Percentiles rank a stretch among this genome's conserved stretches.
These are phyloP conservation scores for Furcula furcula DNA, from an alignment of 2,888 invertebrate genomes.

Conservation along the genomic window DNA sequence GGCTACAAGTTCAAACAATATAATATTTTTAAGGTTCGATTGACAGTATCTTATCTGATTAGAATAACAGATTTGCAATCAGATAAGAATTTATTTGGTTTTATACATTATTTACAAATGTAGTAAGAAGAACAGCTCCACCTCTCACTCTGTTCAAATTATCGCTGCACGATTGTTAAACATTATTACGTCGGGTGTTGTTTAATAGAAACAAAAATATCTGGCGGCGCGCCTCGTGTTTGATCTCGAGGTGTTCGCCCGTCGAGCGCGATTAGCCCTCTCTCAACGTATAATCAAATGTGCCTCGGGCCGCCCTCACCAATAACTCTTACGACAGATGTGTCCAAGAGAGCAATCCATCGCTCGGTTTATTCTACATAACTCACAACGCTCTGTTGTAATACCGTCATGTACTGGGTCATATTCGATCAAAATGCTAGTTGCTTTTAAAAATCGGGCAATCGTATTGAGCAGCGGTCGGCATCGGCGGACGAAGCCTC, in stretches of 20 bases:
- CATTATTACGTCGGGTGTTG: slow-evolving; percentile 82
- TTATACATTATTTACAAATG: too few species aligned
- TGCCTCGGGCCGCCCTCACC: slow-evolving; percentile 67
- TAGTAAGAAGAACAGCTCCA: slow-evolving; percentile 44
- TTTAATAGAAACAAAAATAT: slow-evolving; percentile 83
- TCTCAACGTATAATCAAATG: slow-evolving; percentile 81
- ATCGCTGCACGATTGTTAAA: slow-evolving; percentile 82
- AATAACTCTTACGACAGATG: slow-evolving; percentile 26
- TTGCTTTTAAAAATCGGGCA: slow-evolving; percentile 52
- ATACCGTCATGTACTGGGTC: slow-evolving; percentile 25
- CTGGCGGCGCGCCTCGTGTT: slow-evolving; percentile 82
- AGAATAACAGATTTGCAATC: too few species aligned
- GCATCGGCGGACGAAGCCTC: slow-evolving; percentile 76
- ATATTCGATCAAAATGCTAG: slow-evolving; percentile 6
- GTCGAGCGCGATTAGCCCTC: slow-evolving; percentile 81
- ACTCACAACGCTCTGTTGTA: neutral
- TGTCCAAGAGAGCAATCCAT: slow-evolving; percentile 31
- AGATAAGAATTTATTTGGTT: too few species aligned
- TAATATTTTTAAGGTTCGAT: too few species aligned
- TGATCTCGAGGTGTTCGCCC: slow-evolving; percentile 82
- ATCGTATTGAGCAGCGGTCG: slow-evolving; percentile 61
- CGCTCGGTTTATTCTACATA: slow-evolving; percentile 21
- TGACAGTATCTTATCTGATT: too few species aligned
- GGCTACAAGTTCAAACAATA: too few species aligned
- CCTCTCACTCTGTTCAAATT: slow-evolving; percentile 58